Percentiles rank a stretch among this genome's conserved stretches.
These are phyloP conservation scores for Phataginus tetradactyla DNA, from an alignment of 2,797 vertebrate species.

Conservation along the genomic window DNA sequence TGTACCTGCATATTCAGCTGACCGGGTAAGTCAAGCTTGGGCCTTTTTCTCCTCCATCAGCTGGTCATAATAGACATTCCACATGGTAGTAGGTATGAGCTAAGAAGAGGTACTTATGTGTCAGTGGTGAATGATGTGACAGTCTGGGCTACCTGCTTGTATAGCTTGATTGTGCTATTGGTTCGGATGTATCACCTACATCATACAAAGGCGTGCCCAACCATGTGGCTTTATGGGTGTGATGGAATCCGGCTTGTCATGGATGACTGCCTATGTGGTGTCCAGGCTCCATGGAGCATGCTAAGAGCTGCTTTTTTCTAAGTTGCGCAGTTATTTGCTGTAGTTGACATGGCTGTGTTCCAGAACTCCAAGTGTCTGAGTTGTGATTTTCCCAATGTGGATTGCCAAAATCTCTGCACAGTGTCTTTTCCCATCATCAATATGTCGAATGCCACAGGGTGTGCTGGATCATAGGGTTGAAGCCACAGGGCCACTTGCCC, in stretches of 20 bases:
- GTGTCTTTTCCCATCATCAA: not conserved
- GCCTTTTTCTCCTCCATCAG: not conserved
- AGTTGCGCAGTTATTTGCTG: not conserved
- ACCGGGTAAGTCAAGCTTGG: not conserved
- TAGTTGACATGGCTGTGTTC: no score
- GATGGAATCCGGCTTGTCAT: not conserved
- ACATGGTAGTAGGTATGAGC: not conserved
- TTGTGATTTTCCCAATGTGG: not conserved
- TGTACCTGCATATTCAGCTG: not conserved
- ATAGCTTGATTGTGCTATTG: not conserved
- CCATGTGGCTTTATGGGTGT: not conserved
- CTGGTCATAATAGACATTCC: not conserved
- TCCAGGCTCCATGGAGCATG: not conserved
- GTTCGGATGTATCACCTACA: not conserved
- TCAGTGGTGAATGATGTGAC: accelerated
- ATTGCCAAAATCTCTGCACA: not conserved
- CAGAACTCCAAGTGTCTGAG: not conserved
- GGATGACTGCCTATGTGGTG: not conserved
- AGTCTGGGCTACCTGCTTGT: not conserved
- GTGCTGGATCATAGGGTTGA: not conserved
- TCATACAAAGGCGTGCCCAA: no score
- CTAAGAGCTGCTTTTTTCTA: not conserved
- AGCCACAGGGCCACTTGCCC: not conserved
- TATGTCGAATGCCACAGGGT: accelerated
- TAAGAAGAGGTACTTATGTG: not conserved